Conservation (phyloP, 2,888 invertebrate genomes). For the Eurois occulta region DNA sequence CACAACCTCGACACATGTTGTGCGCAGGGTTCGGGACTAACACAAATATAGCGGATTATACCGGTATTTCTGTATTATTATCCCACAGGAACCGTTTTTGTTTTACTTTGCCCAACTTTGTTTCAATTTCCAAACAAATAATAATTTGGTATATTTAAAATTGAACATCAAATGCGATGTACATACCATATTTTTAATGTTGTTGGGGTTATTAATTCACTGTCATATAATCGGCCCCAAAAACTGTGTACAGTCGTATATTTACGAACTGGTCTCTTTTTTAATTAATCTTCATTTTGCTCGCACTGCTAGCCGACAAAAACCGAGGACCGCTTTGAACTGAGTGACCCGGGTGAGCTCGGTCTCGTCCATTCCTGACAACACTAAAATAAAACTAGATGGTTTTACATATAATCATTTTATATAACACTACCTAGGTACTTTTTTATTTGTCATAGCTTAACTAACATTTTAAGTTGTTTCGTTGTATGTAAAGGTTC, state of each 20-base stretch:
- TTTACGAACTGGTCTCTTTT: slow-evolving; percentile 41
- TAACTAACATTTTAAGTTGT: background rate
- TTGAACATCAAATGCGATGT: background rate
- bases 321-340: slow-evolving; percentile 33
- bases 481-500: background rate
- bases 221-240: slow-evolving; percentile 15
- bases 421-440: background rate
- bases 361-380: slow-evolving; percentile 28
- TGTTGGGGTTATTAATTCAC: slow-evolving; percentile 21
- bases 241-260: slow-evolving; percentile 21
- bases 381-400: slow-evolving; percentile 50
- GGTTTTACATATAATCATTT: slow-evolving; percentile 29
- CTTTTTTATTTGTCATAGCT: background rate
- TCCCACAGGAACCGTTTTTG: slow-evolving; percentile 34
- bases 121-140: slow-evolving; percentile 31
- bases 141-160: slow-evolving; percentile 21
- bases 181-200: slow-evolving; percentile 10
- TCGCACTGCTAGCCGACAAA: slow-evolving; percentile 33
- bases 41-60: slow-evolving; percentile 25
- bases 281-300: slow-evolving; percentile 50
- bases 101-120: slow-evolving; percentile 13
- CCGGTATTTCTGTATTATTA: slow-evolving; percentile 25
- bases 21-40: slow-evolving; percentile 40
- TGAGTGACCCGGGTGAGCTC: slow-evolving; percentile 31
- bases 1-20: slow-evolving; percentile 54